These are phyloP conservation scores for Notiomystis cincta DNA, from an alignment of 2,113 vertebrate genomes.

Conservation along the genomic window DNA sequence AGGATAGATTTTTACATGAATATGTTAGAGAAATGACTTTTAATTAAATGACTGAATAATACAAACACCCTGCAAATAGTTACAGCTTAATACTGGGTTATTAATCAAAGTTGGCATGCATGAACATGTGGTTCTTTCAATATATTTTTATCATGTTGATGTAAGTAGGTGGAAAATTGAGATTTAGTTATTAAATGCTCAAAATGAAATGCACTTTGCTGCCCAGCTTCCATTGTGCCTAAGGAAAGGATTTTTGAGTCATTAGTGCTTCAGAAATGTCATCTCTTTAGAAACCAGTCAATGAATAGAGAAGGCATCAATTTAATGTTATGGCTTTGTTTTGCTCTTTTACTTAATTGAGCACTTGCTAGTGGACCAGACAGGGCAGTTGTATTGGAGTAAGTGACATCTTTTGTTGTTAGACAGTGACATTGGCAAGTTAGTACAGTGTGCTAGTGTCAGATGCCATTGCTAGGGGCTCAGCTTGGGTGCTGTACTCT, in stretches of 20 bases:
- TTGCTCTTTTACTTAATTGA: background rate
- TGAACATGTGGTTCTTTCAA: background rate
- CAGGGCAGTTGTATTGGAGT: background rate
- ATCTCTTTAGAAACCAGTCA: background rate
- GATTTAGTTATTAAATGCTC: background rate
- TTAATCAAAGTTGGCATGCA: background rate
- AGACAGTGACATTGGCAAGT: background rate
- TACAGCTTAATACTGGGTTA: slow-evolving; percentile 3
- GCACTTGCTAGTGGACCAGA: background rate
- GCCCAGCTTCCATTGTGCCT: background rate
- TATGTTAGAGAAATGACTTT: slow-evolving; percentile 8
- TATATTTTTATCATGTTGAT: slow-evolving; percentile 18
- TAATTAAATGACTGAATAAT: slow-evolving; percentile 37
- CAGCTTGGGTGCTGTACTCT: background rate
- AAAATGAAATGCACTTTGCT: background rate
- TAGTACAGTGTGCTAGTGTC: background rate
- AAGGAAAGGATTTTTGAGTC: background rate
- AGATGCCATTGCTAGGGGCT: background rate
- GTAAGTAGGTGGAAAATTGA: background rate
- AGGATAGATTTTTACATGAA: slow-evolving; percentile 6
- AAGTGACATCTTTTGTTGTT: background rate
- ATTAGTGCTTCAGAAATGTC: slow-evolving; percentile 3
- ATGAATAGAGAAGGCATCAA: background rate
- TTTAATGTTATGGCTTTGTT: background rate
- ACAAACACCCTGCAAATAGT: slow-evolving; percentile 7